phyloP scores from a whole-genome alignment of 2,888 invertebrate species.

The Tetragonula carbonaria region DNA sequence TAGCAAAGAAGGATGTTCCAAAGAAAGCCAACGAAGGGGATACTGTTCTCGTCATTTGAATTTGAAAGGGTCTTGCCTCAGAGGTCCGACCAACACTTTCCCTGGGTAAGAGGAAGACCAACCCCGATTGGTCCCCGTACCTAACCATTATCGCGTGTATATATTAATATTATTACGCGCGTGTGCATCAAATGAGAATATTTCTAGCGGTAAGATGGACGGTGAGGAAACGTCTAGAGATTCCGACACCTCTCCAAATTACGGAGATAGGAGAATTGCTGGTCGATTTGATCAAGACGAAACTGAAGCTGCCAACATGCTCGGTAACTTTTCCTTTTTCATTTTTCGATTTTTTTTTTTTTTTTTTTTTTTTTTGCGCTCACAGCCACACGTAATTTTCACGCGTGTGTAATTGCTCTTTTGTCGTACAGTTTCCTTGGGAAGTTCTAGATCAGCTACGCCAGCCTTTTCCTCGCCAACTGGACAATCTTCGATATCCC shows the following conservation, averaged over 20 bases:
- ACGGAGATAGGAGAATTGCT: conserved; percentile 89
- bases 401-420: background rate
- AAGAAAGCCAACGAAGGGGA: conserved; percentile 98
- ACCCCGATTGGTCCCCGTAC: background rate
- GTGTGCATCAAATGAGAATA: background rate
- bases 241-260: conserved; percentile 95
- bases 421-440: conserved; percentile 90
- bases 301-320: conserved; percentile 98
- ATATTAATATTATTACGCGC: background rate
- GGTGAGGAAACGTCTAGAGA: conserved; percentile 96
- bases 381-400: background rate
- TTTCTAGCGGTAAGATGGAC: conserved; percentile 86
- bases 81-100: conserved; percentile 79
- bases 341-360: background rate
- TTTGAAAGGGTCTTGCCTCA: conserved; percentile 88
- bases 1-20: conserved; percentile 96
- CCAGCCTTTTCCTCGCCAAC: conserved; percentile 94
- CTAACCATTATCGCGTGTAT: background rate
- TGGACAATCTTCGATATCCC: conserved; percentile 88
- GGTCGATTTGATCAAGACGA: conserved; percentile 96
- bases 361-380: too few species aligned
- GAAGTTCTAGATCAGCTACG: conserved; percentile 96
- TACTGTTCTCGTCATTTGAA: conserved; percentile 98
- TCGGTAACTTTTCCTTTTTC: conserved; percentile 85
- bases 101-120: conserved; percentile 72